Evolutionary conservation across 2,113 vertebrate species (phyloP).

Genomic region (Myxocyprinus asiaticus): DNA sequence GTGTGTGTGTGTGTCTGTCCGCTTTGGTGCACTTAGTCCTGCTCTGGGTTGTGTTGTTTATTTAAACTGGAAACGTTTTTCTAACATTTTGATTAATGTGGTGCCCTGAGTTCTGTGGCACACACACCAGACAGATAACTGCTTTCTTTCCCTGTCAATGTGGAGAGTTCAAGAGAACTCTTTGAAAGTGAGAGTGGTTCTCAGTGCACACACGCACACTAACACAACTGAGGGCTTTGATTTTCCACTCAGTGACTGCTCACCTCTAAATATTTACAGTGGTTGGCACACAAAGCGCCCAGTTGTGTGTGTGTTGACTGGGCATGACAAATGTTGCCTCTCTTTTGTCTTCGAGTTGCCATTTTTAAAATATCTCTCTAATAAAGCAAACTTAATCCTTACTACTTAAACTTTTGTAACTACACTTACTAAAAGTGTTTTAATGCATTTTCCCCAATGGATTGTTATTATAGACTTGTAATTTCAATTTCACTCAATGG

Average conservation of each 20-base stretch:
- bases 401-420: too few species aligned
- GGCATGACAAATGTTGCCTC: constrained; percentile 2
- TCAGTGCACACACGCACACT: constrained; percentile 28
- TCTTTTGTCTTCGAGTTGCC: neutral
- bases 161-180: constrained; percentile 46
- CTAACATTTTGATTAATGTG: constrained; percentile 59
- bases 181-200: constrained; percentile 55
- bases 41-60: constrained; percentile 59
- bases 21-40: constrained; percentile 31
- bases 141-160: constrained; percentile 55
- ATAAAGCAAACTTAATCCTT: neutral
- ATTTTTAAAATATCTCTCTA: neutral
- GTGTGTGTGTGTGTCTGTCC: constrained; percentile 16
- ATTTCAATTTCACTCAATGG: neutral
- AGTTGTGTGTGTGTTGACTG: constrained; percentile 39
- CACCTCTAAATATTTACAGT: constrained; percentile 61
- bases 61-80: constrained; percentile 58
- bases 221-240: constrained; percentile 42
- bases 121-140: constrained; percentile 56
- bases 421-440: neutral
- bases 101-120: constrained; percentile 53
- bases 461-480: neutral
- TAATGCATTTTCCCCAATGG: neutral
- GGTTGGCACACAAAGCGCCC: constrained; percentile 48
- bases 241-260: constrained; percentile 59